A percentile compares a stretch with the other conserved stretches of the same genome.
phyloP scores from a whole-genome alignment of 2,888 invertebrate genomes.

The Drosophila birchii region DNA sequence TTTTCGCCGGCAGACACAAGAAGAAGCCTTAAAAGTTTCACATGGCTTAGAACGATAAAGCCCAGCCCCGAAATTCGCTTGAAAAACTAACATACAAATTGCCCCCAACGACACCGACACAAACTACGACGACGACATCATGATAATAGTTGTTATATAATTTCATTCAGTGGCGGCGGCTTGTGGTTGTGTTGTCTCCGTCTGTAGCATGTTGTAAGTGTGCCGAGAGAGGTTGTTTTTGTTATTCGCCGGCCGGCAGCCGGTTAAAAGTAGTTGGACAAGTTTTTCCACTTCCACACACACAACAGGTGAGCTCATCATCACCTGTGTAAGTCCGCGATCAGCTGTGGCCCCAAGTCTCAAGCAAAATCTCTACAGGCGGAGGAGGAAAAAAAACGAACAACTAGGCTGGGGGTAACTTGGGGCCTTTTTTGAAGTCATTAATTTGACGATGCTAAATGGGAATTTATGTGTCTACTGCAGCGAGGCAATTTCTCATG shows the following conservation, averaged over 20 bases:
- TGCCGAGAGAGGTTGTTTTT: background rate
- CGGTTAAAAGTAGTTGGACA: constrained; percentile 71
- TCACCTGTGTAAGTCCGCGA: constrained; percentile 55
- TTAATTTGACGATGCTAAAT: constrained; percentile 79
- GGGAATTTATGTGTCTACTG: constrained; percentile 78
- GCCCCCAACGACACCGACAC: constrained; percentile 12
- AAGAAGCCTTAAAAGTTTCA: constrained; percentile 53
- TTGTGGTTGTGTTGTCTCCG: constrained; percentile 25
- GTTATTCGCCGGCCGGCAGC: constrained; percentile 71
- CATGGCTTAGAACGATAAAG: constrained; percentile 35
- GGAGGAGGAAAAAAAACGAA: background rate
- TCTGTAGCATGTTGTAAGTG: constrained; percentile 55
- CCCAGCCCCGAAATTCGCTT: constrained; percentile 17
- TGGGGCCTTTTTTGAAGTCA: constrained; percentile 61
- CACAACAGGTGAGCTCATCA: constrained; percentile 53
- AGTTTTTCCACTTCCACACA: constrained; percentile 67
- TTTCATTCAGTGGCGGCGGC: constrained; percentile 64
- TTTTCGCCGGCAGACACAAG: constrained; percentile 25
- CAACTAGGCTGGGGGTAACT: background rate
- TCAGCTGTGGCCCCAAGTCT: constrained; percentile 58
- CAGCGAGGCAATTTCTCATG: constrained; percentile 72
- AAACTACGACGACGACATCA: constrained; percentile 15
- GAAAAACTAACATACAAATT: constrained; percentile 43
- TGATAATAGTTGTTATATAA: constrained; percentile 60
- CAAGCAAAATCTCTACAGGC: constrained; percentile 31